A percentile compares a stretch with the other conserved stretches of the same genome.
Conservation (phyloP, 1,140 invertebrate genomes). For the Lepidurus apus region DNA sequence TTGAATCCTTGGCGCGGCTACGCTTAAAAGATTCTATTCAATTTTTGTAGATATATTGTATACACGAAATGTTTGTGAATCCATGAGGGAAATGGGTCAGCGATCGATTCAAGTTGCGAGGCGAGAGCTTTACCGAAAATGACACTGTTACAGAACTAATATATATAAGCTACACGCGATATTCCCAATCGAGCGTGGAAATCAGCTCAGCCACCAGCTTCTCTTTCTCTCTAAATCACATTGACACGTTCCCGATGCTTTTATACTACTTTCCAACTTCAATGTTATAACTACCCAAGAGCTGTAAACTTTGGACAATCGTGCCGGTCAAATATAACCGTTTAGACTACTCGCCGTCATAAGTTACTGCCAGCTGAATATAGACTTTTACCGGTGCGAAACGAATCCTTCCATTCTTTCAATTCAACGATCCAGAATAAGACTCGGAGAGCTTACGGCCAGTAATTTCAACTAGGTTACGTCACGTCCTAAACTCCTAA, state of each 20-base stretch:
- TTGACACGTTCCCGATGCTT: too few species aligned
- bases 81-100: conserved; percentile 4
- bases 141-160: background rate
- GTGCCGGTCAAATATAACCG: background rate
- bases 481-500: too few species aligned
- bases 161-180: background rate
- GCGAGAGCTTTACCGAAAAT: background rate
- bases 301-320: background rate
- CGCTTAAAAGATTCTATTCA: background rate
- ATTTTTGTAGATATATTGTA: background rate
- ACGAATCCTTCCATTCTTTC: too few species aligned
- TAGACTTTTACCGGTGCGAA: too few species aligned
- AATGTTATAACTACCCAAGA: background rate
- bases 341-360: too few species aligned
- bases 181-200: background rate
- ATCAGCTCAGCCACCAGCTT: background rate
- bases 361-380: too few species aligned
- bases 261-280: background rate
- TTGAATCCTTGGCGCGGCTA: background rate
- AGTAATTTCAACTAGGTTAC: too few species aligned
- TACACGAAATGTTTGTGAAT: background rate
- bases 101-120: background rate
- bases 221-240: background rate
- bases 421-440: too few species aligned
- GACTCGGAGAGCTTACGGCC: too few species aligned